Conservation (phyloP, 2,113 vertebrate species). For the Chauna torquata region DNA sequence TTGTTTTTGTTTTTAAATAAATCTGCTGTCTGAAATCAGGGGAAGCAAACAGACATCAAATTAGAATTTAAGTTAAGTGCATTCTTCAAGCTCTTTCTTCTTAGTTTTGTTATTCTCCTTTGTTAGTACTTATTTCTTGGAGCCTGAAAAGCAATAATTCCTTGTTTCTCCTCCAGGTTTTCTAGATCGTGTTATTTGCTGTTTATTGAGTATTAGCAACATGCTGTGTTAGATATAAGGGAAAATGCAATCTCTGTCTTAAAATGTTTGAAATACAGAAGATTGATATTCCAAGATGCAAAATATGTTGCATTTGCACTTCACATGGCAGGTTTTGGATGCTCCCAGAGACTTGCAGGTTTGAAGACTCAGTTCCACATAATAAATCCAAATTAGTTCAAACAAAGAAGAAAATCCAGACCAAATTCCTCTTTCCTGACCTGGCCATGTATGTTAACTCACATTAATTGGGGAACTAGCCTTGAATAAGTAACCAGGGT, state of each 20-base stretch:
- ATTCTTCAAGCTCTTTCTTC: constrained; percentile 14
- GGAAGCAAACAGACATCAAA: neutral
- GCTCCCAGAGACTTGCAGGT: neutral
- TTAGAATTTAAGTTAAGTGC: constrained; percentile 25
- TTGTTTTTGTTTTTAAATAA: neutral
- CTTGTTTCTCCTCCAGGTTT: neutral
- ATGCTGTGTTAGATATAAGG: neutral
- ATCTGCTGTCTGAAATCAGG: constrained; percentile 18
- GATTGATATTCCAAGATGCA: neutral
- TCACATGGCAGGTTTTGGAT: neutral
- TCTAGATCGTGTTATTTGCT: neutral
- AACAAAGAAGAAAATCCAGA: neutral
- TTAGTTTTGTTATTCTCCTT: constrained; percentile 21
- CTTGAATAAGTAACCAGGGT: neutral
- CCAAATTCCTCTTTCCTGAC: neutral
- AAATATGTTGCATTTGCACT: neutral
- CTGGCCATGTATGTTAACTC: neutral
- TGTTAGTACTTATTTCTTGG: constrained; percentile 34
- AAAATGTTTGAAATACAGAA: neutral
- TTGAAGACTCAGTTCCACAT: neutral
- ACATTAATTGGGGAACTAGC: neutral
- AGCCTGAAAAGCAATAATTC: constrained; percentile 2
- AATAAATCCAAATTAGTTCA: neutral
- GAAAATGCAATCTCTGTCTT: neutral
- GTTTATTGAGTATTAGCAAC: neutral